Conservation (phyloP, 1,140 invertebrate species). For the Leptonema lineaticorne region DNA sequence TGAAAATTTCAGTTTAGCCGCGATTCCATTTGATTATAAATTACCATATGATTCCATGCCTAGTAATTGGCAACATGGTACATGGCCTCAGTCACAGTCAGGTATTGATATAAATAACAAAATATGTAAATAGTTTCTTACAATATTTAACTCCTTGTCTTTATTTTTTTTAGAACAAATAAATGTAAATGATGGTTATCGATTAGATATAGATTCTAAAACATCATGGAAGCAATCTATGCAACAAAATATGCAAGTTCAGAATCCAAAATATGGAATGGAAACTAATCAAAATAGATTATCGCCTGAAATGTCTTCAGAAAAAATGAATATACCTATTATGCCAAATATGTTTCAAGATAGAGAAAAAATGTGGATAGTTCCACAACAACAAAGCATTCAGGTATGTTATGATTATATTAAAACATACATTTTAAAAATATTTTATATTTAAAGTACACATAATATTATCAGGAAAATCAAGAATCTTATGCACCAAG, state of each 20-base stretch:
- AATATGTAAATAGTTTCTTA: background rate
- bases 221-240: slow-evolving; percentile 35
- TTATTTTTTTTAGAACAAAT: slow-evolving; percentile 5
- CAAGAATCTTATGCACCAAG: slow-evolving; percentile 31
- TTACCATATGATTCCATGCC: slow-evolving; percentile 35
- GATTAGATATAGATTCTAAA: slow-evolving; percentile 37
- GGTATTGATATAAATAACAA: too few relatives aligned
- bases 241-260: slow-evolving; percentile 26
- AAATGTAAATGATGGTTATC: slow-evolving; percentile 37
- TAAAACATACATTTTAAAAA: too few relatives aligned
- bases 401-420: slow-evolving; percentile 25
- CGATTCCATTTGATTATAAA: slow-evolving; percentile 38
- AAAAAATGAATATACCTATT: slow-evolving; percentile 31
- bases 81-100: slow-evolving; percentile 35
- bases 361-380: slow-evolving; percentile 41
- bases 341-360: slow-evolving; percentile 40
- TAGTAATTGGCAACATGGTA: slow-evolving; percentile 36
- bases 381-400: slow-evolving; percentile 37
- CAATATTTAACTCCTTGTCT: background rate
- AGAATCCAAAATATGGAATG: slow-evolving; percentile 25
- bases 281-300: slow-evolving; percentile 29
- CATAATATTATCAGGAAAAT: slow-evolving; percentile 16
- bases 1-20: slow-evolving; percentile 27
- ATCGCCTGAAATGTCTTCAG: slow-evolving; percentile 26
- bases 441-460: background rate